Base-by-base conservation (phyloP, 2,797 vertebrate species). In the Dendrocincla fuliginosa region DNA sequence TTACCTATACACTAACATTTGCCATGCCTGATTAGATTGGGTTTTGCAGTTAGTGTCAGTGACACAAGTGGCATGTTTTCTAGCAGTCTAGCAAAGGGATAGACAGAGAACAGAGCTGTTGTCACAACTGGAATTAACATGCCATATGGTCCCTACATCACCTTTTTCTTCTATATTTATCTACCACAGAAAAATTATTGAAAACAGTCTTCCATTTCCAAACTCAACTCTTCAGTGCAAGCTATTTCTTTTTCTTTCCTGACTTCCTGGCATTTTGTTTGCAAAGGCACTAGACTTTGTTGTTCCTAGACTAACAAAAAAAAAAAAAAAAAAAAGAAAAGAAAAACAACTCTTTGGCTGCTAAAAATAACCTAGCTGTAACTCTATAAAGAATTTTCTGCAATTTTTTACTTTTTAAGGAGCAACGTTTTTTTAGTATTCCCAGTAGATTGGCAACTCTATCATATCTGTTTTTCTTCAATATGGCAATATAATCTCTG, bases 81-180 rank as follows among this genome's bases (percentile, higher is more conserved):
- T 93, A 27, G 1, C 76, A 84, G 61, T 78, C 65, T 90, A 69
- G 63, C 8, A 0, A n/a, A 79, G 84, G 59, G 76, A 47, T 69
- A 86, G 84, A 53, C 3, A 3, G 70, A 88, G 64, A 91, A 63
- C 32, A 59, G 70, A 93, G 32, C 59, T 90, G 59, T 88, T 87
- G 53, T 68, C 61, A 44, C 28, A 59, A 57, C 57, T 84, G 67
- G 73, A 88, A 68, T 88, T 81, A 91, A 49, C 46, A 23, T 9
- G 3, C 76, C 55, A 35, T 65, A 73, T 82, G 74, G 59, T 78
- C 33, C 12, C 70, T 84, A 5, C 16, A 32, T 84, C 84, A 90
- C 87, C 85, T 95, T 95, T 95, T n/a, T 84, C 64, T 90, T 69
- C 55, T 61, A 7, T 70, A 25, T 59, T 82, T 77, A 10, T 87